These are phyloP conservation scores for Digitonthophagus gazella DNA, from an alignment of 2,888 invertebrate species.

Conservation along the genomic window DNA sequence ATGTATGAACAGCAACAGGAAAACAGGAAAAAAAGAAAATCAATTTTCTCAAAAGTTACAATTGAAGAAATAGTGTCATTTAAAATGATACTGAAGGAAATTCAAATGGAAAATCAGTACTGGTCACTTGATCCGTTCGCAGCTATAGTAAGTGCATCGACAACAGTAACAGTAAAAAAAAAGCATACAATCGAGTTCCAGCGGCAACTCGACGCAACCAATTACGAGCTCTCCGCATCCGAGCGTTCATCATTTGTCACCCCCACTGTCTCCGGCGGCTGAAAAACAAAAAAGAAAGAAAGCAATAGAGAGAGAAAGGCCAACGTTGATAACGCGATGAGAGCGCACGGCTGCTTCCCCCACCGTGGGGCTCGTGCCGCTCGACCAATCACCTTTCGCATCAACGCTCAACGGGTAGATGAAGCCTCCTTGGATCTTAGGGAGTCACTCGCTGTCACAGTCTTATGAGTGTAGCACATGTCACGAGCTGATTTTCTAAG, in stretches of 20 bases:
- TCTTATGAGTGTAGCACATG: neutral
- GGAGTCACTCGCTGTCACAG: neutral
- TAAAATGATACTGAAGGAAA: too few relatives aligned
- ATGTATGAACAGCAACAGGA: too few relatives aligned
- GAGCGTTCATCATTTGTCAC: conserved; percentile 10
- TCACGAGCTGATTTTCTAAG: neutral
- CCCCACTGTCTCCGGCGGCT: conserved; percentile 6
- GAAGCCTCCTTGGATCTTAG: conserved; percentile 2
- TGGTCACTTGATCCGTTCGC: too few relatives aligned
- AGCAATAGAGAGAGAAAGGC: neutral
- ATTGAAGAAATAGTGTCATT: too few relatives aligned
- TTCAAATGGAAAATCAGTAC: too few relatives aligned
- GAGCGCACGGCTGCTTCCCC: neutral
- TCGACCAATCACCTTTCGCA: neutral
- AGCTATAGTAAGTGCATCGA: neutral
- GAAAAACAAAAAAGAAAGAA: neutral
- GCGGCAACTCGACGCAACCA: neutral
- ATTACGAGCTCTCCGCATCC: neutral
- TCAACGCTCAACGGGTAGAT: conserved; percentile 3
- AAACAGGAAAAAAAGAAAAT: too few relatives aligned
- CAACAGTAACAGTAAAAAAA: neutral
- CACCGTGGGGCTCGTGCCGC: neutral
- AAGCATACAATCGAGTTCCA: conserved; percentile 1
- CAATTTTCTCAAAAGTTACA: too few relatives aligned
- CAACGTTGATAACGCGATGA: neutral